Base-by-base conservation (phyloP, 1,140 invertebrate genomes). In the Caerostris extrusa region DNA sequence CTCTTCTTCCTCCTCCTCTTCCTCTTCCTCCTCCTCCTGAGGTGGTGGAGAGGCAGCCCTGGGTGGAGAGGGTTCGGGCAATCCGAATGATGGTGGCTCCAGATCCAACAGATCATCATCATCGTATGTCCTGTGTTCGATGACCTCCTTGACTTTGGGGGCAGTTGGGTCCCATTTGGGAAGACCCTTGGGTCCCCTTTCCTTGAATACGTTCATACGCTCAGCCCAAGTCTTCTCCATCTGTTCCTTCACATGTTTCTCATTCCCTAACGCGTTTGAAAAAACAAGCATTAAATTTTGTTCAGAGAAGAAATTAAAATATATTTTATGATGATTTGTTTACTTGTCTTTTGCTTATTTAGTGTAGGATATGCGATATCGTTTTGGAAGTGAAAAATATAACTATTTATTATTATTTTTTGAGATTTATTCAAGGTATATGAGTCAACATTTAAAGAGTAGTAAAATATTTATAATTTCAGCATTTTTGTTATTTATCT, bases 211-310 rank as follows among this genome's bases (percentile, higher is more conserved):
- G 95, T 98, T 97, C 96, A 97, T 97, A 96, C 97, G 98, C 96
- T 98, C 97, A 95, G 97, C 97, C 98, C 98, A 99, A 95, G 97
- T 96, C 96, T 98, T 98, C 96, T 98, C 98, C 95, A 97, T 96
- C 95, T 96, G 96, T 96, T 98, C 98, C 97, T 98, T 98, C 96
- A 89, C 0, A n/a, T 1, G 85, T 81, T 57, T 50, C 14, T 93
- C 71, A 93, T 64, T 19, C 92, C 92, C 92, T 93, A 34, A 55
- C 6, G 77, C 6, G 3, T 3, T 82, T 10, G 53, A 55, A 17
- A 17, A 67, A 67, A 67, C 3, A 67, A 17, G 3, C 17, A 3
- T 64, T 64, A 17, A 14, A 64, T 64, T 64, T 64, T 64, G 10
- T 34, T 34, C 2, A 34, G 34, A 34, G 2, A 2, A 34, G 2